A percentile compares a stretch with the other conserved stretches of the same genome.
phyloP scores from a whole-genome alignment of 2,797 vertebrate genomes.

The Enoplosus armatus region DNA sequence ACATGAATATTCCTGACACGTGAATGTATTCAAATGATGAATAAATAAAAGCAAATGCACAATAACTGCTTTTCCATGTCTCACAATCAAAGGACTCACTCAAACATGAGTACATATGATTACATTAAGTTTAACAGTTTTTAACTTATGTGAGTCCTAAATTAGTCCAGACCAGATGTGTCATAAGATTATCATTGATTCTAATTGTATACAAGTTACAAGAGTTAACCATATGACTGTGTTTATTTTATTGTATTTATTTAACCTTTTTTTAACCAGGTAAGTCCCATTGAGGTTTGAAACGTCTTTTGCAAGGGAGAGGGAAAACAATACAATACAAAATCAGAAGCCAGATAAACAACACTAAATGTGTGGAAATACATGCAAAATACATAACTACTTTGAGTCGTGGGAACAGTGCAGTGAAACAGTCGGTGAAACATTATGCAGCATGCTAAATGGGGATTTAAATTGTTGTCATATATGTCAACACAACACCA shows the following conservation, averaged over 20 bases:
- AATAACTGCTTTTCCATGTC: neutral
- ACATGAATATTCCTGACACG: neutral
- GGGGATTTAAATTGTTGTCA: conserved; percentile 36
- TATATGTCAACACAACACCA: conserved; percentile 35
- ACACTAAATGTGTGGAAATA: conserved; percentile 5
- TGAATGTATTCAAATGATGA: neutral
- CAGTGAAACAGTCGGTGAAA: conserved; percentile 25
- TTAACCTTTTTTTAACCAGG: neutral
- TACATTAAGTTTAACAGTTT: neutral
- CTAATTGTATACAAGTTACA: neutral
- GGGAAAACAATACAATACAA: neutral
- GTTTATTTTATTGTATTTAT: neutral
- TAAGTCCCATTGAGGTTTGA: neutral
- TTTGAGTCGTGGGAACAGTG: no score
- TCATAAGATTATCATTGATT: neutral
- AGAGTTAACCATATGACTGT: neutral
- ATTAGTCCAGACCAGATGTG: neutral
- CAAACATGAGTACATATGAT: neutral
- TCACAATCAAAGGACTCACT: neutral
- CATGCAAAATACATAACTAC: conserved; percentile 20
- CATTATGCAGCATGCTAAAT: neutral
- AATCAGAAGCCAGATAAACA: neutral
- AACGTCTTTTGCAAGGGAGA: no score
- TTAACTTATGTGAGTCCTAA: neutral
- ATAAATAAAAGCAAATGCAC: neutral